Evolutionary conservation across 1,140 invertebrate genomes (phyloP).

Genomic region (Aphis gossypii): DNA sequence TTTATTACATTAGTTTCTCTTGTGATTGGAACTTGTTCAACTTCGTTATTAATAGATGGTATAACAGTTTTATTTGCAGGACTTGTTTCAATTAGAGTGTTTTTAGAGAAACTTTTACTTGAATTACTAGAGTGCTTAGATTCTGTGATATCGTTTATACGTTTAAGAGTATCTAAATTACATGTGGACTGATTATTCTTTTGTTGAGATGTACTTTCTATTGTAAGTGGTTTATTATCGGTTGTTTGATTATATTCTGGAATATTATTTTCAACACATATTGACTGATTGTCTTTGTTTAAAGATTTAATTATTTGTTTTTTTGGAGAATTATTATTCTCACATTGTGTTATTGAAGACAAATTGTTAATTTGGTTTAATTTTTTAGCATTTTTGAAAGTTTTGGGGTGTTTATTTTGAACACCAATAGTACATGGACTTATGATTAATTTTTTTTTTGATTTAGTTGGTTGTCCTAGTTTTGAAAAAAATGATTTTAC

Average conservation of each 20-base stretch:
- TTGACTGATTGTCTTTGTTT: no score
- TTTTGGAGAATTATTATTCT: not conserved
- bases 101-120: not conserved
- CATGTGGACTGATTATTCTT: not conserved
- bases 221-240: not conserved
- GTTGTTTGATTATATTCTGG: not conserved
- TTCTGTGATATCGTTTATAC: not conserved
- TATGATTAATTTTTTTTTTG: conserved; percentile 25
- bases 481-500: not conserved
- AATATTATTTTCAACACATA: not conserved
- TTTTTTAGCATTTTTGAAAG: not conserved
- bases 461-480: not conserved
- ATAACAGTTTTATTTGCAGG: not conserved
- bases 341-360: not conserved
- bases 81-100: not conserved
- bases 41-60: conserved; percentile 33
- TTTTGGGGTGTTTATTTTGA: not conserved
- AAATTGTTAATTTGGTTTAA: conserved; percentile 2
- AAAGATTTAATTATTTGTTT: not conserved
- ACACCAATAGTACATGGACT: conserved; percentile 37
- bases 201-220: not conserved
- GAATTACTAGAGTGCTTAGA: not conserved
- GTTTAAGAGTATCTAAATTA: not conserved
- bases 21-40: not conserved
- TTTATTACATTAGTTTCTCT: not conserved